Evolutionary conservation across 2,888 invertebrate genomes (phyloP).

Genomic region (Nephrotoma appendiculata): DNA sequence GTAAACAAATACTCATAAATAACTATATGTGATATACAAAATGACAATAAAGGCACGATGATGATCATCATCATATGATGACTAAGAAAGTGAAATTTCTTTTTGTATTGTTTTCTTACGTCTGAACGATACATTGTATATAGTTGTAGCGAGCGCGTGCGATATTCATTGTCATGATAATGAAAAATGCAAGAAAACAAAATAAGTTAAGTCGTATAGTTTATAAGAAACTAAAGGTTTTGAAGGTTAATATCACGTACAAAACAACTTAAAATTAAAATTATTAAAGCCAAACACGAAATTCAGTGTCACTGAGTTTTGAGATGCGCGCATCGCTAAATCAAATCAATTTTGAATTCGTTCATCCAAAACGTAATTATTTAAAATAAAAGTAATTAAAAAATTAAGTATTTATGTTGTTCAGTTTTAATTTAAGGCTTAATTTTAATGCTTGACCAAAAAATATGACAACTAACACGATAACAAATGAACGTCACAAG

Average conservation of each 20-base stretch:
- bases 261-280: not conserved
- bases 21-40: not conserved
- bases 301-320: not conserved
- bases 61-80: not conserved
- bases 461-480: too few relatives aligned
- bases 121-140: not conserved
- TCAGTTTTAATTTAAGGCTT: too few relatives aligned
- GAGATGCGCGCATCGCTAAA: not conserved
- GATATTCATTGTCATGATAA: not conserved
- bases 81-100: not conserved
- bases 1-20: not conserved
- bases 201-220: not conserved
- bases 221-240: not conserved
- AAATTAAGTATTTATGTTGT: too few relatives aligned
- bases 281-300: not conserved
- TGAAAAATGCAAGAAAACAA: not conserved
- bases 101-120: not conserved
- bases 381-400: too few relatives aligned
- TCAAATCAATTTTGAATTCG: too few relatives aligned
- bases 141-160: not conserved
- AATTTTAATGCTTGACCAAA: too few relatives aligned
- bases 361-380: too few relatives aligned
- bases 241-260: not conserved
- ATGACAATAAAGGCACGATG: not conserved
- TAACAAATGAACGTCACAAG: too few relatives aligned